Conservation (phyloP, 2,797 vertebrate species). For the Oryzias sinensis region DNA sequence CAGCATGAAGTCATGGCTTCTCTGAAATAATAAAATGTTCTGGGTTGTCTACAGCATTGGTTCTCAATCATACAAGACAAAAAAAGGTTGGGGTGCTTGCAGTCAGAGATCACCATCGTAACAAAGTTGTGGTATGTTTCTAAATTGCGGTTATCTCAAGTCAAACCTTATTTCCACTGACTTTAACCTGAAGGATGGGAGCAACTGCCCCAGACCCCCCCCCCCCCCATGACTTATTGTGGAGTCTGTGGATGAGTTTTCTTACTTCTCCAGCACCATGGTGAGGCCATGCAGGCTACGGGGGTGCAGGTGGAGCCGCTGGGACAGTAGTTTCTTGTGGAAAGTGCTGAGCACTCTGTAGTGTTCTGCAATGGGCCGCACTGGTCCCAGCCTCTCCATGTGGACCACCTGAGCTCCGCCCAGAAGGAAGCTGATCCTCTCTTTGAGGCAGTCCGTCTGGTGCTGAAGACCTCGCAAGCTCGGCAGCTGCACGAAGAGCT, state of each 20-base stretch:
- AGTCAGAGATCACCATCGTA: too few relatives aligned
- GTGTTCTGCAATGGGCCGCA: slow-evolving; percentile 84
- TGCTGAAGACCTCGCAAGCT: slow-evolving; percentile 84
- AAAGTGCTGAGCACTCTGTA: slow-evolving; percentile 83
- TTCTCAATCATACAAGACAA: too few relatives aligned
- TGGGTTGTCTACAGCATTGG: too few relatives aligned
- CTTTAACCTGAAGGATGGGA: too few relatives aligned
- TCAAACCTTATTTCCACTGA: too few relatives aligned
- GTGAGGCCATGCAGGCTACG: slow-evolving; percentile 86
- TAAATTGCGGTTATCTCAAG: too few relatives aligned
- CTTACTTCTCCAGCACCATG: slow-evolving; percentile 86
- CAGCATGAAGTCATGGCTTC: too few relatives aligned
- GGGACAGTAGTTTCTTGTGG: slow-evolving; percentile 78
- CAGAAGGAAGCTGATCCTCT: slow-evolving; percentile 86
- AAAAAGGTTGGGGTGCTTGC: too few relatives aligned
- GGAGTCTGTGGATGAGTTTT: rapidly evolving
- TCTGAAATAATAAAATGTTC: too few relatives aligned
- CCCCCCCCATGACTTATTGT: too few relatives aligned
- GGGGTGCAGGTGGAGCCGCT: slow-evolving; percentile 82
- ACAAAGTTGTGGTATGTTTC: too few relatives aligned
- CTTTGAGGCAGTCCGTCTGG: slow-evolving; percentile 84
- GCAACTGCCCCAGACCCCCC: too few relatives aligned
- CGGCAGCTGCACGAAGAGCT: slow-evolving; percentile 89
- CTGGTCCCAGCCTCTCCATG: slow-evolving; percentile 83
- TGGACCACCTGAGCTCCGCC: slow-evolving; percentile 87